These are phyloP conservation scores for Hoplostethus atlanticus DNA, from an alignment of 2,797 vertebrate genomes.

Conservation along the genomic window DNA sequence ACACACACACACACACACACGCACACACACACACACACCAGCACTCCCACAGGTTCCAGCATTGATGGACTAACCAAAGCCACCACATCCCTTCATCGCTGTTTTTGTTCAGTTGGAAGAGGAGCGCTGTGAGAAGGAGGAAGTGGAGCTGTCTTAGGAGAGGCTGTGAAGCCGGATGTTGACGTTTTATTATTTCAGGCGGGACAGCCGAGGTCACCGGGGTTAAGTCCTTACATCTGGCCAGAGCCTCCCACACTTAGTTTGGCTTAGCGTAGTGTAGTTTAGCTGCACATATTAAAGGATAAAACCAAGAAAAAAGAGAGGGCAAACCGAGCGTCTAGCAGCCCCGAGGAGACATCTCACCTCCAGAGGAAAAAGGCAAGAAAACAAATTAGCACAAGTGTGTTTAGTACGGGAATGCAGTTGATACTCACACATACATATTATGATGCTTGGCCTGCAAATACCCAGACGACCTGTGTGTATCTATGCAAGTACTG, in stretches of 20 bases:
- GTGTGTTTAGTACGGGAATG: too few relatives aligned
- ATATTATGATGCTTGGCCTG: too few relatives aligned
- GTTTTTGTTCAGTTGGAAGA: conserved; percentile 22
- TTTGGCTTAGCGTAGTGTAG: background rate
- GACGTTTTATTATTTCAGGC: conserved; percentile 85
- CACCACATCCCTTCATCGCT: conserved; percentile 14
- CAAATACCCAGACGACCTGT: too few relatives aligned
- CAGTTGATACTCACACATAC: too few relatives aligned
- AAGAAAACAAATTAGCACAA: background rate
- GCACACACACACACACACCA: conserved; percentile 1
- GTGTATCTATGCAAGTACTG: too few relatives aligned
- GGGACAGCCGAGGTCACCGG: conserved; percentile 80
- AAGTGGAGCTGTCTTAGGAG: conserved; percentile 76
- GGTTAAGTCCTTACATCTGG: conserved; percentile 86
- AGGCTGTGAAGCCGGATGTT: conserved; percentile 82
- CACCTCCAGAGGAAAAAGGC: background rate
- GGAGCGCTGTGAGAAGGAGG: conserved; percentile 70
- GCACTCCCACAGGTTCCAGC: background rate
- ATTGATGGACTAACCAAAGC: conserved; percentile 25
- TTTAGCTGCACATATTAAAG: conserved; percentile 36
- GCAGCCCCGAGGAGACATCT: conserved; percentile 8
- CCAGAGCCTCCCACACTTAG: conserved; percentile 70
- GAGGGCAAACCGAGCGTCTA: conserved; percentile 24
- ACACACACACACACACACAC: background rate
- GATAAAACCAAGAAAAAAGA: conserved; percentile 2